Evolutionary conservation across 2,113 vertebrate species (phyloP), one percentile per base, ranked within the genome.

Genomic region (Pachyramphus minor): DNA sequence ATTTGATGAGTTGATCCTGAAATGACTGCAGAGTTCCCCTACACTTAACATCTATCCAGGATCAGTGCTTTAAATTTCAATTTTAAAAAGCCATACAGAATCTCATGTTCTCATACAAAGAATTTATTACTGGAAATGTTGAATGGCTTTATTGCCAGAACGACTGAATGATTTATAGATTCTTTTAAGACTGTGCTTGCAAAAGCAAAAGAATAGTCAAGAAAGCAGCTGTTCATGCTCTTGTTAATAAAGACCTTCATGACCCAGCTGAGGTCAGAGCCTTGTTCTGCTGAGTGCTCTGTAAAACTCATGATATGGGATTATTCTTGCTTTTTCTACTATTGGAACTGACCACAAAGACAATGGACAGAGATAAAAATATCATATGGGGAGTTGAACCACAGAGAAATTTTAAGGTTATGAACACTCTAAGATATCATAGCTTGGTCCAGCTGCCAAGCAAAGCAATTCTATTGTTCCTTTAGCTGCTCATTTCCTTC

Each of bases 241-340:
- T 91, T 84, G 84, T 91, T 94, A 92, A 92, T 90, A 90, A 85
- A 90, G 93, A 90, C 59, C 63, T 96, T 93, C 59, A 15, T 95
- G 95, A 96, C 94, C 93, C 52, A 93, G 84, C 73, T 90, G 68
- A 95, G 92, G 88, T 96, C 95, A 96, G 68, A 84, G 33, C 39
- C 64, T 44, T 87, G 82, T 88, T 94, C 62, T 90, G 33, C 71
- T 60, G 79, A 90, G 75, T 84, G 35, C 68, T 90, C 68, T 86
- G 31, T 91, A 92, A 79, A 95, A 96, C 27, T 88, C 72, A 84
- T 30, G 76, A 77, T 84, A 93, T 37, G 82, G 64, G 85, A 89
- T 95, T 74, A 84, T 90, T 80, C 67, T 90, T 96, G 72, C 90
- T 87, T 90, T 90, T 80, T 80, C 72, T 92, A 73, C 75, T 83